Percentiles rank a stretch among this genome's conserved stretches.
These are phyloP conservation scores for Pseudomyrmex sp. DNA, from an alignment of 1,140 invertebrate genomes.

Conservation along the genomic window DNA sequence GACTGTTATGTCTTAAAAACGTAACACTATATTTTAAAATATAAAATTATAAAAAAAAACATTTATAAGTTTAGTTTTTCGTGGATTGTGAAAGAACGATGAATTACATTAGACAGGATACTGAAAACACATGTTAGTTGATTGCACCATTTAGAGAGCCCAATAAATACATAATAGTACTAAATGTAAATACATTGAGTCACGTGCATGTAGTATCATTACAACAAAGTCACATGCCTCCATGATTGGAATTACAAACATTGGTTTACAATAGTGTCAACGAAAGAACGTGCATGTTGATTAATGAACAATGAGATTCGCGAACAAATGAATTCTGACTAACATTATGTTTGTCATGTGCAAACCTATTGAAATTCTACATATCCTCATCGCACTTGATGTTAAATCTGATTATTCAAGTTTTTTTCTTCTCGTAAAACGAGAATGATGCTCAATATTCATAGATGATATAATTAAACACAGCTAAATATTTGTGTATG, in stretches of 20 bases:
- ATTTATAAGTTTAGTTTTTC: neutral
- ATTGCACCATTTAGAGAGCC: slow-evolving; percentile 37
- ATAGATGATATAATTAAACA: neutral
- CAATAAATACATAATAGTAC: slow-evolving; percentile 32
- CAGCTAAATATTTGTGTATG: neutral
- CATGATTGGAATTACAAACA: slow-evolving; percentile 41
- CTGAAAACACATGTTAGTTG: slow-evolving; percentile 62
- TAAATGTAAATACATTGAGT: slow-evolving; percentile 53
- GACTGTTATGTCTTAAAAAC: neutral
- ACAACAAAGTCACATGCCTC: slow-evolving; percentile 61
- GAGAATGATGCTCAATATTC: neutral
- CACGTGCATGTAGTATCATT: slow-evolving; percentile 66
- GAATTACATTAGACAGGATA: slow-evolving; percentile 25
- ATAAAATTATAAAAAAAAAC: neutral
- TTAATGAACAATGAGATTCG: slow-evolving; percentile 47
- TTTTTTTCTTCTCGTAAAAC: neutral
- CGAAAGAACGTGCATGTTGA: slow-evolving; percentile 45
- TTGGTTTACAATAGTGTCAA: slow-evolving; percentile 26
- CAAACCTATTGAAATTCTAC: slow-evolving; percentile 9
- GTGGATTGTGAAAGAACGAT: slow-evolving; percentile 11
- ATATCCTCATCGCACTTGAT: neutral
- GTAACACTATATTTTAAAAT: neutral
- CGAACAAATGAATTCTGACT: slow-evolving; percentile 15
- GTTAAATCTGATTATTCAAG: neutral
- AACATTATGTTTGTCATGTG: slow-evolving; percentile 32